Evolutionary conservation across 1,140 invertebrate genomes (phyloP).

Genomic region (Drosophila sp.): DNA sequence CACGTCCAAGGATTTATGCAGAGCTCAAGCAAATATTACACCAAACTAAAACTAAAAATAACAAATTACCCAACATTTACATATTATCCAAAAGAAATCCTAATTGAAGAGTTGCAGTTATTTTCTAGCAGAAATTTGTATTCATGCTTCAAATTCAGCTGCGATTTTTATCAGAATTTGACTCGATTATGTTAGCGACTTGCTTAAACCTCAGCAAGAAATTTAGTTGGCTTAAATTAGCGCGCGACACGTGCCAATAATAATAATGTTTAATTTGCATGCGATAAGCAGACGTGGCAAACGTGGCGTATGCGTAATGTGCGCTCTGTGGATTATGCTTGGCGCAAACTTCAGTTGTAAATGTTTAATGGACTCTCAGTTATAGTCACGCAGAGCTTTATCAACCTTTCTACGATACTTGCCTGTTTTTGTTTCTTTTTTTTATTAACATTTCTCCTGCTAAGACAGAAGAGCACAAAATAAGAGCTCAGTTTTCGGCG

Average conservation of each 20-base stretch:
- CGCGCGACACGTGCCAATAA: slow-evolving; percentile 41
- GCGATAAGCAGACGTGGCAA: slow-evolving; percentile 21
- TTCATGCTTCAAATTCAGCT: background rate
- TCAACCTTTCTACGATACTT: background rate
- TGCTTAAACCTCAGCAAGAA: slow-evolving; percentile 1
- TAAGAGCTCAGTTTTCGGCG: slow-evolving; percentile 62
- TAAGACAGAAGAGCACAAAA: slow-evolving; percentile 11
- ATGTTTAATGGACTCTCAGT: slow-evolving; percentile 39
- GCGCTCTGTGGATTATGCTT: background rate
- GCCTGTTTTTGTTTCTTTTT: background rate
- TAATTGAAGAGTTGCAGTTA: background rate
- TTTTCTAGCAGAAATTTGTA: background rate
- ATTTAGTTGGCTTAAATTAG: slow-evolving; percentile 17
- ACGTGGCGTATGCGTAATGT: slow-evolving; percentile 49
- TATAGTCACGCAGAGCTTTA: slow-evolving; percentile 7
- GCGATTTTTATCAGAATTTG: background rate
- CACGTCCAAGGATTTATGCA: background rate
- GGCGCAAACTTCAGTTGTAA: slow-evolving; percentile 16
- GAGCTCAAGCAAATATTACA: background rate
- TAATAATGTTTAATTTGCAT: slow-evolving; percentile 56
- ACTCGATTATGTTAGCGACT: background rate
- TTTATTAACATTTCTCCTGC: background rate
- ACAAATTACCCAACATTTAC: background rate
- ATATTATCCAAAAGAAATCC: slow-evolving; percentile 1
- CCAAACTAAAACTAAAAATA: too few relatives aligned